These are phyloP conservation scores for Coturnix japonica DNA, from an alignment of 2,113 vertebrate genomes.

Conservation along the genomic window DNA sequence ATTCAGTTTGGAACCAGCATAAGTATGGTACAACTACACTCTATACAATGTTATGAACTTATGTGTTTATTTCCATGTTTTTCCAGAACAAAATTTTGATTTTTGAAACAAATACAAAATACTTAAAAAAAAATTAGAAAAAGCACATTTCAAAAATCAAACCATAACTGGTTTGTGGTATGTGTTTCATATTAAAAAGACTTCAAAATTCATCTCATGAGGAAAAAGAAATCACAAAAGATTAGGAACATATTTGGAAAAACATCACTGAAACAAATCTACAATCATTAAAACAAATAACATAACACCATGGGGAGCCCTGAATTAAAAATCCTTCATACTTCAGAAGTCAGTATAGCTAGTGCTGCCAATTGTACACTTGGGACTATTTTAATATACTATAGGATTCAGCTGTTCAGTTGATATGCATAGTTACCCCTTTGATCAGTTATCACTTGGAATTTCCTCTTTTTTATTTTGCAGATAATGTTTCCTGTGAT, in stretches of 20 bases:
- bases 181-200: not conserved
- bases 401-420: slow-evolving; percentile 22
- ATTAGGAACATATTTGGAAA: slow-evolving; percentile 33
- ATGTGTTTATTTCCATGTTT: not conserved
- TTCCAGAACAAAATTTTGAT: not conserved
- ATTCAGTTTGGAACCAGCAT: not conserved
- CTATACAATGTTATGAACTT: not conserved
- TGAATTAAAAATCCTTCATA: slow-evolving; percentile 69
- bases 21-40: not conserved
- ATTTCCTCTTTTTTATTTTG: slow-evolving; percentile 1
- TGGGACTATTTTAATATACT: slow-evolving; percentile 42
- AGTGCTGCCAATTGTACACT: slow-evolving; percentile 31
- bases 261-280: slow-evolving; percentile 41
- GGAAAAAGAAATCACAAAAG: slow-evolving; percentile 4
- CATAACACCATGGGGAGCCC: slow-evolving; percentile 37
- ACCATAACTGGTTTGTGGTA: not conserved
- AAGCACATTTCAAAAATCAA: not conserved
- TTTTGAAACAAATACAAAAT: not conserved
- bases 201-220: slow-evolving; percentile 22
- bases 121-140: not conserved
- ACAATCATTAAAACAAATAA: slow-evolving; percentile 51
- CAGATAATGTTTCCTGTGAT: not conserved
- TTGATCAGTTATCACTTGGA: slow-evolving; percentile 46
- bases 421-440: slow-evolving; percentile 11
- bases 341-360: slow-evolving; percentile 48